Base-by-base conservation (phyloP, 2,797 vertebrate species). In the Luscinia luscinia region DNA sequence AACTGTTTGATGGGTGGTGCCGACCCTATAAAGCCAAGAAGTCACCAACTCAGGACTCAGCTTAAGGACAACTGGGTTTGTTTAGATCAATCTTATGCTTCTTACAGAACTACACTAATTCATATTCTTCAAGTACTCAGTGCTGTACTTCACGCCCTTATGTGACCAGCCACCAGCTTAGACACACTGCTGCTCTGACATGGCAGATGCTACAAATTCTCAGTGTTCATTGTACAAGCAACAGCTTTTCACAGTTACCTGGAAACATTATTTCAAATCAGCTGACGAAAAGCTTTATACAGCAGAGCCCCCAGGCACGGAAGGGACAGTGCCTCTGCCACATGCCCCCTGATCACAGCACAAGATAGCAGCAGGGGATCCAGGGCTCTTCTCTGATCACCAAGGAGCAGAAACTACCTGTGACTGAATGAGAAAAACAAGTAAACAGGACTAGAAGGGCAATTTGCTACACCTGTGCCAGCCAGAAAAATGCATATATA, bases 401-500 rank as follows among this genome's bases (percentile, higher is more conserved):
- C 61, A 46, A 61, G 63, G 32, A 87, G 54, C 78, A 85, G 73
- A 90, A 91, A 30, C 90, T 88, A 68, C 58, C 77, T 26, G 34
- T 18, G 85, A 79, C 73, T 9, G 4, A 76, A 55, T 21, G 28
- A 55, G 51, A 72, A 90, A 82, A 93, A 91, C 83, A 86, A 90
- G 83, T 62, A 88, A 78, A 93, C 80, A 94, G 72, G 87, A 83
- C 66, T 48, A 61, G 90, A 94, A 89, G 85, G 79, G 69, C 76
- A 84, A 66, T 75, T 84, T 73, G 62, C 51, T 78, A 90, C 46
- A 89, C 77, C 78, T 66, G 63, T 89, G 89, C 84, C 87, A 91
- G 76, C 22, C 83, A 83, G 73, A 81, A 75, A 77, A 89, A 86
- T 21, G 43, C 55, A 66, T 20, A 87, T 24, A 8, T 3, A 80